phyloP scores from a whole-genome alignment of 2,113 vertebrate species.

The Polypterus senegalus region DNA sequence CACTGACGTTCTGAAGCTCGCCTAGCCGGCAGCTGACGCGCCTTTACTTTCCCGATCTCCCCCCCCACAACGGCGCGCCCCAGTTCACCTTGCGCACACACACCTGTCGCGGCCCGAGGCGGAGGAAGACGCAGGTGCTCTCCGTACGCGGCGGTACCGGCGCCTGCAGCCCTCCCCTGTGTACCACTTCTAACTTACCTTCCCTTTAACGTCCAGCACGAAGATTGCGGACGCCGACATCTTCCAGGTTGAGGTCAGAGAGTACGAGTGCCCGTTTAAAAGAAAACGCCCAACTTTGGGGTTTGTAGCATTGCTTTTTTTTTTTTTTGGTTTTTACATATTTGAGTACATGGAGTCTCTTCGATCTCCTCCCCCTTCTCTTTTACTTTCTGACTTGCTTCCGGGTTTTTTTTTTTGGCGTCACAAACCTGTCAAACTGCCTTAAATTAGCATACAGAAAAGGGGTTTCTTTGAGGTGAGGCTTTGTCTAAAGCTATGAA shows the following conservation, averaged over 20 bases:
- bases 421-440: slow-evolving; percentile 34
- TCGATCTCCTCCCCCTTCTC: slow-evolving; percentile 23
- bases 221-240: slow-evolving; percentile 66
- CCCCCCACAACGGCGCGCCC: no score
- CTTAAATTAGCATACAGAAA: slow-evolving; percentile 19
- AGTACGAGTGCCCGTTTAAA: not conserved
- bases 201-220: slow-evolving; percentile 62
- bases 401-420: slow-evolving; percentile 20
- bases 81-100: no score
- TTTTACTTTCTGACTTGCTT: slow-evolving; percentile 15
- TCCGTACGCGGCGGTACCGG: not conserved
- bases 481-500: no score
- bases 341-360: slow-evolving; percentile 19
- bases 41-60: no score
- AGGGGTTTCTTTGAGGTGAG: no score
- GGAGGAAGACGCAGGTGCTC: no score
- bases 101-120: no score
- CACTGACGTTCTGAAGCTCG: no score
- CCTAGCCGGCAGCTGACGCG: no score
- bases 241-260: slow-evolving; percentile 7
- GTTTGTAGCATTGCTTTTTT: no score
- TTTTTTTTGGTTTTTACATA: no score
- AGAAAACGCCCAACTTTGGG: no score
- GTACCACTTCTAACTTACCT: slow-evolving; percentile 41
- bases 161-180: not conserved